Base-by-base conservation (phyloP, 1,140 invertebrate species). In the Tetranychus cinnabarinus region DNA sequence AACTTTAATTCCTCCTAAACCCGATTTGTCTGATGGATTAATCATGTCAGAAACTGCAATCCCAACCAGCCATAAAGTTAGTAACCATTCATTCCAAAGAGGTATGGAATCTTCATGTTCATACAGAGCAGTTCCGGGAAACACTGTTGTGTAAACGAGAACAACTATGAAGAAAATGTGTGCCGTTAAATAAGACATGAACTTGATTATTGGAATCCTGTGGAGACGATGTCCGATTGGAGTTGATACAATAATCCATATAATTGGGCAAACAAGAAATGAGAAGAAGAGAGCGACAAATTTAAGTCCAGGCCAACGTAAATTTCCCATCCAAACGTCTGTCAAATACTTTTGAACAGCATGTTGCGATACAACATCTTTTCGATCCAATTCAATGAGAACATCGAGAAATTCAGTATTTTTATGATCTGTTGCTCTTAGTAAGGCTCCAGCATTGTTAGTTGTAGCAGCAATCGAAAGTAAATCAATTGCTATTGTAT, bases 101-200 rank as follows among this genome's bases (percentile, higher is more conserved):
- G 77, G 76, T n/a, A 77, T 66, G 37, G 67, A 65, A 23, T 66
- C 68, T 23, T 52, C 50, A 23, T 73, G 72, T 52, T 74, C 63
- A 64, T 70, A 76, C 23, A 79, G 48, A 70, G 37, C 72, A 68
- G 57, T 67, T 86, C 62, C 89, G 80, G 36, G 91, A 88, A 59
- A 86, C 61, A 96, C 90, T 39, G 84, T 86, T n/a, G 88, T 88
- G 61, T 95, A 76, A 59, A 85, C 79, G 65, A 97, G 80, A 64
- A 97, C 81, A 57, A 89, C 74, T 82, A 97, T 96, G 59, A 98
- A 80, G 73, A 96, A 95, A 65, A 97, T 83, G 75, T 98, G 95
- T 1, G 95, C 97, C 1, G 93, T 96, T 57, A 98, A 78, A 74
- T 97, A 96, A 13, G 91, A 93, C 86, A 97, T 96, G 73, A 98